These are phyloP conservation scores for Coracopsis vasa DNA, from an alignment of 2,113 vertebrate species.

Conservation along the genomic window DNA sequence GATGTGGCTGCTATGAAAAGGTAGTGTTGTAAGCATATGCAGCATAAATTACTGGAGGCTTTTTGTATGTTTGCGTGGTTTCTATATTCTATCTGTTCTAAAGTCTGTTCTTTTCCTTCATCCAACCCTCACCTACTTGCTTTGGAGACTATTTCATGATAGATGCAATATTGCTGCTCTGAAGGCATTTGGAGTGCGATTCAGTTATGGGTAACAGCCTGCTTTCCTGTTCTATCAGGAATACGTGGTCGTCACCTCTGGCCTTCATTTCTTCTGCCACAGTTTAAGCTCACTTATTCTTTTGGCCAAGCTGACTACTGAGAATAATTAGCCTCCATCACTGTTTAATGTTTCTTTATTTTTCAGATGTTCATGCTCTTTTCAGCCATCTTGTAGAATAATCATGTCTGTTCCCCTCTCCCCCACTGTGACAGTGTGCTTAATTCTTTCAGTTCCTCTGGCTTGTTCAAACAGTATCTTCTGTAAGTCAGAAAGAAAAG, in stretches of 20 bases:
- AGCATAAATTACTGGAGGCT: not conserved
- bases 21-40: not conserved
- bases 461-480: not conserved
- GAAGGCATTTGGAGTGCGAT: not conserved
- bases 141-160: not conserved
- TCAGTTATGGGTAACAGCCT: not conserved
- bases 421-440: not conserved
- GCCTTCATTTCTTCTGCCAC: not conserved
- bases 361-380: not conserved
- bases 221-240: not conserved
- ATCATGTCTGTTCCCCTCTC: not conserved
- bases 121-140: not conserved
- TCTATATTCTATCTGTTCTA: not conserved
- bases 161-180: not conserved
- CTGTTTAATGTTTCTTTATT: not conserved
- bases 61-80: not conserved
- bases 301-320: not conserved
- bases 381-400: not conserved
- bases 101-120: not conserved
- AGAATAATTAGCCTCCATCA: not conserved
- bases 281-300: not conserved
- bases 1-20: not conserved
- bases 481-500: not conserved
- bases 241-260: not conserved
- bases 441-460: not conserved